These are phyloP conservation scores for Sparus aurata DNA, from an alignment of 2,797 vertebrate species.

Conservation along the genomic window DNA sequence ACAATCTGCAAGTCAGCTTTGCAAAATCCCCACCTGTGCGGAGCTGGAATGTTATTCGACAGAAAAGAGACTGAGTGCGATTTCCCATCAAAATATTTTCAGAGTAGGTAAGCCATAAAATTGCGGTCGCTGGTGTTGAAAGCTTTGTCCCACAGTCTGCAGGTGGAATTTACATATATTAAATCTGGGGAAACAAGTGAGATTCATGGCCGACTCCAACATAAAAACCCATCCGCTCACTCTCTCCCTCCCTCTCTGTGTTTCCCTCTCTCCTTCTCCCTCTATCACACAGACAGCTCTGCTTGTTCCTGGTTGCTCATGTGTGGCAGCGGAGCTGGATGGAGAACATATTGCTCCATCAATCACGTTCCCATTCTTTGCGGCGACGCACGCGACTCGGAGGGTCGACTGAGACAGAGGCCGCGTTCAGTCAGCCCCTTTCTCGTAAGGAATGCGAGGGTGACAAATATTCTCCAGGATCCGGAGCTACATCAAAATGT, in stretches of 20 bases:
- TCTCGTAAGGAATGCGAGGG: slow-evolving; percentile 55
- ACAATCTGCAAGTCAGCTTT: slow-evolving; percentile 76
- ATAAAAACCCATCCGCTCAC: slow-evolving; percentile 54
- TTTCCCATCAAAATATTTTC: slow-evolving; percentile 74
- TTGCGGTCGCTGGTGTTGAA: slow-evolving; percentile 72
- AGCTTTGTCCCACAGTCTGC: slow-evolving; percentile 72
- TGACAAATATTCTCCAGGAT: slow-evolving; percentile 65
- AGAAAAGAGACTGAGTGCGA: slow-evolving; percentile 38
- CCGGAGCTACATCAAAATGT: slow-evolving; percentile 43
- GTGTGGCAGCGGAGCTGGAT: slow-evolving; percentile 77
- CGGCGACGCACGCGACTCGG: slow-evolving; percentile 37
- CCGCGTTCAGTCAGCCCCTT: slow-evolving; percentile 37
- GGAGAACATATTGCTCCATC: slow-evolving; percentile 83
- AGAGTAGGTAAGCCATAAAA: slow-evolving; percentile 72
- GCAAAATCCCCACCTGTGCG: slow-evolving; percentile 71
- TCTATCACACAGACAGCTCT: slow-evolving; percentile 67
- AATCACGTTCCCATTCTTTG: slow-evolving; percentile 78
- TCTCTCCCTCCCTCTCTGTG: slow-evolving; percentile 2
- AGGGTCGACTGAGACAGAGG: slow-evolving; percentile 43
- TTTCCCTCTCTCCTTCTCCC: slow-evolving; percentile 28
- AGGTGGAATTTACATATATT: slow-evolving; percentile 82
- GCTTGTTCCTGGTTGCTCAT: slow-evolving; percentile 78
- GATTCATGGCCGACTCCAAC: slow-evolving; percentile 62
- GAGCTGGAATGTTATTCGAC: slow-evolving; percentile 63
- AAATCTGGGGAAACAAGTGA: slow-evolving; percentile 70